phyloP scores from a whole-genome alignment of 1,140 invertebrate genomes.

The Apis florea region DNA sequence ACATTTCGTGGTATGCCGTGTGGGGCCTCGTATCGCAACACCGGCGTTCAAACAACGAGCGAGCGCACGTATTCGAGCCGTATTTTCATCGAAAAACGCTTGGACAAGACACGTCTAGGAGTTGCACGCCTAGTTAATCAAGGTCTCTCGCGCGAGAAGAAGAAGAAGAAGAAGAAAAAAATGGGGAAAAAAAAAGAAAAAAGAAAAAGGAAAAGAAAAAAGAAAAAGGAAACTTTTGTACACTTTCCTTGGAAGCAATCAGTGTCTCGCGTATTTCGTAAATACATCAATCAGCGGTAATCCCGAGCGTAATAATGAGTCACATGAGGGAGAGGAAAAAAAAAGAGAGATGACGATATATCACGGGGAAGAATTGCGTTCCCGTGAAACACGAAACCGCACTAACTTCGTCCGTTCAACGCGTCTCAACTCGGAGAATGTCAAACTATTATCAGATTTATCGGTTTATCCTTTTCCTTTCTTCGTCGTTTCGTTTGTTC shows the following conservation, averaged over 20 bases:
- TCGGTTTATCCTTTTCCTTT: too few relatives aligned
- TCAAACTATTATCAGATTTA: too few relatives aligned
- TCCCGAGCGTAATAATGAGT: conserved; percentile 25
- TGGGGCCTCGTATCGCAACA: not conserved
- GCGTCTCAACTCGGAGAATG: conserved; percentile 3
- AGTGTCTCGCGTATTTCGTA: not conserved
- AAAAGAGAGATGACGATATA: not conserved
- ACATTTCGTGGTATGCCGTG: not conserved
- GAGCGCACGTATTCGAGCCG: not conserved
- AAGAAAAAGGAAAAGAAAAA: not conserved
- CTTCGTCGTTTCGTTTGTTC: too few relatives aligned
- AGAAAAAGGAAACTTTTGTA: not conserved
- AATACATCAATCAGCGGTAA: conserved; percentile 16
- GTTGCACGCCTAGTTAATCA: not conserved
- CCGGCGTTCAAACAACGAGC: too few relatives aligned
- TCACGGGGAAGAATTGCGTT: not conserved
- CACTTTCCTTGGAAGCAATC: not conserved
- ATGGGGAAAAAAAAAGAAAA: too few relatives aligned
- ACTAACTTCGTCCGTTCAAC: too few relatives aligned
- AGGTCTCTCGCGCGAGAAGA: not conserved
- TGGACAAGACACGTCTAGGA: too few relatives aligned
- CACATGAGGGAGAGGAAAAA: not conserved
- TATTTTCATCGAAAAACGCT: not conserved
- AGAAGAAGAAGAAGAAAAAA: too few relatives aligned
- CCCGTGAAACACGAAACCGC: not conserved